Base-by-base conservation (phyloP, 2,888 invertebrate species). In the Iphiclides podalirius region DNA sequence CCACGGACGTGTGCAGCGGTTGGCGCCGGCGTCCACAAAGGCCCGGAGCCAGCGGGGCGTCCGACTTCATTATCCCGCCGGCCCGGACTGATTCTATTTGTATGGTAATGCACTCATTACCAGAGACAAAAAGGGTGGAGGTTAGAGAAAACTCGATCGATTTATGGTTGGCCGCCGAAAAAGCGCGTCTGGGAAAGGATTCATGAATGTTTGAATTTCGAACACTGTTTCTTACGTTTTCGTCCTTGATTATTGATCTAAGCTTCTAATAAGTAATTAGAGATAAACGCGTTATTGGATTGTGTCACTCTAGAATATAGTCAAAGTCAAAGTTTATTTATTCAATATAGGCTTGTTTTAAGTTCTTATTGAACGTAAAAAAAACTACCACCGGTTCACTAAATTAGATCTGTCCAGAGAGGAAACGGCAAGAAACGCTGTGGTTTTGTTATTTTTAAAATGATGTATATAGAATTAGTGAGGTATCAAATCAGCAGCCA, bases 61-160 rank as follows among this genome's bases (percentile, higher is more conserved):
- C 76, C 55, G 59, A 70, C 74, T 78, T 85, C 83, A 86, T 87
- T 83, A 86, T 75, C 79, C 67, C 70, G 63, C 59, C 64, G 64
- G 58, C 63, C 72, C 69, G 69, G 70, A 72, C 75, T 74, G 75
- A 74, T 79, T 79, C 84, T 84, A 87, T 88, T 82, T 85, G 85
- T 86, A 88, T 88, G 87, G 72, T 84, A 87, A 88, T 88, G 66
- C 68, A 70, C 87, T 87, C 86, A 86, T 87, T 87, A 87, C 75
- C 60, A 57, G 66, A 79, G 77, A 81, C 77, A 76, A 79, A 80
- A 79, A 79, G 74, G 74, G 75, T 73, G 61, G 66, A 68, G 67
- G 66, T 67, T 66, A 67, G 64, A 63, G 61, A 64, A 66, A 67
- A 62, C 11, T 54, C 67, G 63, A 61, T 65, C 66, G 68, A 75